Percentiles rank a stretch among this genome's conserved stretches.
Conservation (phyloP, 2,888 invertebrate species). For the Steinernema carpocapsae region DNA sequence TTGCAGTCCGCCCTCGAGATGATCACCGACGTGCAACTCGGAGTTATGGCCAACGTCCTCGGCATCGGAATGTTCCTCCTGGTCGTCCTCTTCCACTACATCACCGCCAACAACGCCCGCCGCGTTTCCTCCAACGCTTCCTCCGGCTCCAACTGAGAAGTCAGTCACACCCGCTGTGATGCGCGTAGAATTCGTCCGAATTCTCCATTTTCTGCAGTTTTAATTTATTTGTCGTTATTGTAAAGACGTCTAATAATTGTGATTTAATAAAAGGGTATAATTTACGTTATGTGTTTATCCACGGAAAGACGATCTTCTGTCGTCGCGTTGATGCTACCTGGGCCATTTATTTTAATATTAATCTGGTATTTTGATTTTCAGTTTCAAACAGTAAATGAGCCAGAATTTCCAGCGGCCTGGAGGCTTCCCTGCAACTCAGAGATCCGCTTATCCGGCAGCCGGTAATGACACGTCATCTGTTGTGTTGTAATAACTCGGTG, state of each 20-base stretch:
- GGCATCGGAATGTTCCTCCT: constrained; percentile 67
- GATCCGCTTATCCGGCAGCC: constrained; percentile 15
- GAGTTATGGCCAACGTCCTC: constrained; percentile 65
- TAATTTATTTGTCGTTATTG: constrained; percentile 28
- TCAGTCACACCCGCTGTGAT: background rate
- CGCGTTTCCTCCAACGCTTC: background rate
- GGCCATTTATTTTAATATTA: background rate
- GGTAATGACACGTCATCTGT: background rate
- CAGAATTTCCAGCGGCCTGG: background rate
- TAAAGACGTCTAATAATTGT: constrained; percentile 1
- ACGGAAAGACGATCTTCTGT: constrained; percentile 25
- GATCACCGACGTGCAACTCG: constrained; percentile 68
- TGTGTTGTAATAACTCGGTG: no score
- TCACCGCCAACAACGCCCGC: constrained; percentile 59
- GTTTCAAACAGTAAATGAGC: constrained; percentile 15
- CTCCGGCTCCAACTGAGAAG: background rate
- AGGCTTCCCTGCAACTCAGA: background rate
- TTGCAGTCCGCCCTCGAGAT: constrained; percentile 44
- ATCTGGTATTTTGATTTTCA: background rate
- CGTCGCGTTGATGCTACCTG: background rate
- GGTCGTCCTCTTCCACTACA: constrained; percentile 67
- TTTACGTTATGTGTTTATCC: background rate
- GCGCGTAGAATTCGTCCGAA: background rate
- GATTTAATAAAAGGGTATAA: constrained; percentile 31
- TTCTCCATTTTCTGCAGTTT: constrained; percentile 19